A percentile compares a stretch with the other conserved stretches of the same genome.
Conservation (phyloP, 2,797 vertebrate species). For the Molothrus ater region DNA sequence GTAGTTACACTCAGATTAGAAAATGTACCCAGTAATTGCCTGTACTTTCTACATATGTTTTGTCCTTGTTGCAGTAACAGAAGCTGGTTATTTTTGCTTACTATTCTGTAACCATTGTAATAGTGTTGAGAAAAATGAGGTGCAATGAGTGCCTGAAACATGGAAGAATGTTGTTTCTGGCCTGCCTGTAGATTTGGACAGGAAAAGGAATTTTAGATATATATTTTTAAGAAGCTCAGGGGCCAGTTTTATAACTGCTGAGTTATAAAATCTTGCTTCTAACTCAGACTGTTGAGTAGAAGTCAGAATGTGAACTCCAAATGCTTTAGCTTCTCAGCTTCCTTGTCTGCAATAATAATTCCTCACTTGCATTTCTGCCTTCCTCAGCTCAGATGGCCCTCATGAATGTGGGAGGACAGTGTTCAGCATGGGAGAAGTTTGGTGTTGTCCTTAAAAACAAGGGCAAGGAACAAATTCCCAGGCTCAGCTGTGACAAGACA, state of each 20-base stretch:
- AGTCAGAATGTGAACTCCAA: not conserved
- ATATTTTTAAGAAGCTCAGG: not conserved
- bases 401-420: not conserved
- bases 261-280: not conserved
- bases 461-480: not conserved
- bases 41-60: not conserved
- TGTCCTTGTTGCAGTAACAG: not conserved
- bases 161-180: not conserved
- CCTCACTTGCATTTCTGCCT: not conserved
- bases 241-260: not conserved
- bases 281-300: not conserved
- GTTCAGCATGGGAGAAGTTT: not conserved
- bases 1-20: not conserved
- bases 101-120: not conserved
- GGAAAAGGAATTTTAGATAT: not conserved
- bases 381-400: slow-evolving; percentile 15
- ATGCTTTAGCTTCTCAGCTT: not conserved
- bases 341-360: not conserved
- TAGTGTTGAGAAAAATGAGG: not conserved
- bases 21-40: not conserved
- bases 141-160: not conserved
- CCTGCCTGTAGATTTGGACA: not conserved
- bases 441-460: not conserved
- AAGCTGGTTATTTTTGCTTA: not conserved
- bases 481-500: not conserved